Evolutionary conservation across 2,797 vertebrate species (phyloP).

Genomic region (Heteromormyrus szaboi): DNA sequence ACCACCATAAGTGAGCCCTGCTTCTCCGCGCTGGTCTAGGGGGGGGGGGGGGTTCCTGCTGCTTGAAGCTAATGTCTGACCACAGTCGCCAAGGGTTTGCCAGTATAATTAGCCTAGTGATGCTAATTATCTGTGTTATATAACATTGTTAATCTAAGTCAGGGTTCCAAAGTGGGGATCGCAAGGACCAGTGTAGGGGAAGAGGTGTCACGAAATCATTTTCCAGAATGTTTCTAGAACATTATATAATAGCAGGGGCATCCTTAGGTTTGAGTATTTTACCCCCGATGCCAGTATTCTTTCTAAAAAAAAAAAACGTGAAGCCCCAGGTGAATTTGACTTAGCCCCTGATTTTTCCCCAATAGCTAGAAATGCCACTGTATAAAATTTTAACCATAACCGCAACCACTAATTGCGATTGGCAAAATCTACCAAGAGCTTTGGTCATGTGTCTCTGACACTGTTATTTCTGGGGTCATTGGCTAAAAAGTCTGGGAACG

Average conservation of each 20-base stretch:
- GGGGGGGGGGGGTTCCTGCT: not conserved
- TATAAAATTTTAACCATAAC: not conserved
- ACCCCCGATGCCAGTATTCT: not conserved
- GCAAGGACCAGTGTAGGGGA: not conserved
- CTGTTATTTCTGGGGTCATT: not conserved
- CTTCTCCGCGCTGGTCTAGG: not conserved
- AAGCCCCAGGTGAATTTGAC: not conserved
- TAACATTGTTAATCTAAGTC: not conserved
- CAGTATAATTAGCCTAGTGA: not conserved
- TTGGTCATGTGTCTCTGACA: not conserved
- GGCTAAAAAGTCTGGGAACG: not conserved
- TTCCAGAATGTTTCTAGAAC: not conserved
- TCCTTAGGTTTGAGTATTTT: not conserved
- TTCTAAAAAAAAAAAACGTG: not conserved
- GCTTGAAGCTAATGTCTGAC: not conserved
- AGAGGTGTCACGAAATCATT: not conserved
- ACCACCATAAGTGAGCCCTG: conserved; percentile 79
- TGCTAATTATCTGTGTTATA: not conserved
- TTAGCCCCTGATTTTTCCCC: not conserved
- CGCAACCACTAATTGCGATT: not conserved
- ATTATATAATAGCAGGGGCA: not conserved
- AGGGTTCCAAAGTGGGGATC: not conserved
- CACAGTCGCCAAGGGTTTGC: not conserved
- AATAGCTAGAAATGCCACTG: not conserved
- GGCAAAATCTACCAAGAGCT: not conserved